These are phyloP conservation scores for Bhutanitis thaidina DNA, from an alignment of 2,888 invertebrate species.

Conservation along the genomic window DNA sequence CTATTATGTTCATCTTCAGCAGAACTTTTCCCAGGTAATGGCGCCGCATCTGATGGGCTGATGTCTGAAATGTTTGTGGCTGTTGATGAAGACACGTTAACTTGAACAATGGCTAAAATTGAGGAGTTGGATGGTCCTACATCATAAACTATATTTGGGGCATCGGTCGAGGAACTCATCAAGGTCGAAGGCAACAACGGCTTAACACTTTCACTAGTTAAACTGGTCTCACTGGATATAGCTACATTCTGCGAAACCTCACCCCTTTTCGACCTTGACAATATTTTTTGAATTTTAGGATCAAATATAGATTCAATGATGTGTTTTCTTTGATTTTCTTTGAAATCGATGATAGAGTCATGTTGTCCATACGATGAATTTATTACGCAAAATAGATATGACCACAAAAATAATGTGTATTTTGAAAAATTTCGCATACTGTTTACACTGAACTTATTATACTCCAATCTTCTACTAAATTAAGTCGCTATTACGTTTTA, in stretches of 20 bases:
- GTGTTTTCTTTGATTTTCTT: conserved; percentile 1
- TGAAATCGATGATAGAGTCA: neutral
- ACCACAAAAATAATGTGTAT: conserved; percentile 17
- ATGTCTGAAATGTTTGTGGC: conserved; percentile 64
- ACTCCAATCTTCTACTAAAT: no score
- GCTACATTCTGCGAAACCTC: conserved; percentile 37
- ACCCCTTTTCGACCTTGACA: conserved; percentile 54
- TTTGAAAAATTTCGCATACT: conserved; percentile 21
- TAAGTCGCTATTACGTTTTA: no score
- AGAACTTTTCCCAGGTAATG: conserved; percentile 92
- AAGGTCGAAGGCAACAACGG: conserved; percentile 27
- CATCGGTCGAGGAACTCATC: conserved; percentile 48
- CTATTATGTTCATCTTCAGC: conserved; percentile 98
- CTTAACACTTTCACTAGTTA: conserved; percentile 32
- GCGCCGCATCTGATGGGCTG: conserved; percentile 86
- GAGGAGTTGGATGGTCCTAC: conserved; percentile 54
- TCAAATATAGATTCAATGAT: neutral
- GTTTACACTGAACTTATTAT: neutral
- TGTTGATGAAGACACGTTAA: conserved; percentile 54
- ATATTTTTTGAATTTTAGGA: conserved; percentile 21
- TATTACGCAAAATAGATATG: conserved; percentile 18
- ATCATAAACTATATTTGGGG: conserved; percentile 44
- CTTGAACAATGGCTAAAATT: conserved; percentile 46
- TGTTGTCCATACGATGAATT: conserved; percentile 10
- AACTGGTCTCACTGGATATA: conserved; percentile 51